phyloP scores from a whole-genome alignment of 2,797 vertebrate species.

The Cynopterus sphinx region DNA sequence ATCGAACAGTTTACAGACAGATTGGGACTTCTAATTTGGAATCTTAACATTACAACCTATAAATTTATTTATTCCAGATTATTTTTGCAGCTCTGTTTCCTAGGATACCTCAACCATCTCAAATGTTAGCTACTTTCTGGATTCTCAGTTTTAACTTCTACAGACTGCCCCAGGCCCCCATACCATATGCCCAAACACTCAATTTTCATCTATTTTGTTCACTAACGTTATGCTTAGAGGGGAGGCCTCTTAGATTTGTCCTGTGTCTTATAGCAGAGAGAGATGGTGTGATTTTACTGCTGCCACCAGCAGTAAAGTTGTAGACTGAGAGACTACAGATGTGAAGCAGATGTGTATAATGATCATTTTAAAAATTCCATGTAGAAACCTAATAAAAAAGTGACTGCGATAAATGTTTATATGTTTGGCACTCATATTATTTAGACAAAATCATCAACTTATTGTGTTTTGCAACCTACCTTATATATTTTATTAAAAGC shows the following conservation, averaged over 20 bases:
- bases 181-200: not conserved
- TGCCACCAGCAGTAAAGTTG: conserved; percentile 13
- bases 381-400: conserved; percentile 39
- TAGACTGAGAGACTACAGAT: conserved; percentile 51
- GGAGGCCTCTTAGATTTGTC: not conserved
- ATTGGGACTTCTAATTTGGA: not conserved
- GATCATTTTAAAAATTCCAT: not conserved
- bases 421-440: conserved; percentile 1
- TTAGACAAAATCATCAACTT: conserved; percentile 61
- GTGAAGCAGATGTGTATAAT: conserved; percentile 68
- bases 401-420: conserved; percentile 44
- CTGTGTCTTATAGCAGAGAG: not conserved
- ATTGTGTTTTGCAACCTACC: conserved; percentile 29
- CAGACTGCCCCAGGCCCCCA: not conserved
- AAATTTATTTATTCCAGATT: not conserved
- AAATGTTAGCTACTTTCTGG: not conserved
- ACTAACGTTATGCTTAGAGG: not conserved
- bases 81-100: not conserved
- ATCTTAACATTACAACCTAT: not conserved
- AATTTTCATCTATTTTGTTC: not conserved
- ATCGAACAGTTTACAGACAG: not conserved
- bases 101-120: not conserved
- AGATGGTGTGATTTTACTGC: conserved; percentile 3
- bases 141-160: not conserved
- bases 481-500: conserved; percentile 12